Conservation (phyloP, 1,140 invertebrate species). For the Muscidifurax raptorellus region DNA sequence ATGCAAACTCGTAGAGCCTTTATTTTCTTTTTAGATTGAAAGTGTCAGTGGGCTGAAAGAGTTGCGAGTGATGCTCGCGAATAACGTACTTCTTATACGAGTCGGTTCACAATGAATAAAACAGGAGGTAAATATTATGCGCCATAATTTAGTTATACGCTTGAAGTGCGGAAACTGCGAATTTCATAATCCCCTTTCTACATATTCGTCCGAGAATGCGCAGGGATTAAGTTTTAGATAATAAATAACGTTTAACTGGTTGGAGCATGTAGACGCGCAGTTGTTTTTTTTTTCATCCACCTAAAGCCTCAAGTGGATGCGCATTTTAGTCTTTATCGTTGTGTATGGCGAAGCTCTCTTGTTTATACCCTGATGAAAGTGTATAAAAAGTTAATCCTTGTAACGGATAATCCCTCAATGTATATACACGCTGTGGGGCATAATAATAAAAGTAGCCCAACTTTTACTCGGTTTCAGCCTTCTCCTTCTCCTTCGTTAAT, state of each 20-base stretch:
- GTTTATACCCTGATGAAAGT: constrained; percentile 21
- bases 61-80: no score
- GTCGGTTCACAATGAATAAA: neutral
- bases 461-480: constrained; percentile 24
- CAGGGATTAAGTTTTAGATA: neutral
- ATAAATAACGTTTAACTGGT: constrained; percentile 23
- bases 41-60: no score
- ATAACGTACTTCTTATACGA: neutral
- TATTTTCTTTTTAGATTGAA: no score
- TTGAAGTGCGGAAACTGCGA: neutral
- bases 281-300: neutral
- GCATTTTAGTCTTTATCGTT: constrained; percentile 17
- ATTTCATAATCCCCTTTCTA: neutral
- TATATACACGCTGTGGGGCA: neutral
- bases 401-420: constrained; percentile 34
- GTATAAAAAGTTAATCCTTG: constrained; percentile 39
- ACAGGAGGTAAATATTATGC: neutral
- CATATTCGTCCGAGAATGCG: neutral
- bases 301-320: neutral
- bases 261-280: neutral
- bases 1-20: neutral
- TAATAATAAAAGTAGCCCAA: constrained; percentile 14
- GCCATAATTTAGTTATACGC: neutral
- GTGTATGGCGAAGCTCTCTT: neutral
- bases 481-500: constrained; percentile 11